Base-by-base conservation (phyloP, 2,888 invertebrate species). In the Criorhina ranunculi region DNA sequence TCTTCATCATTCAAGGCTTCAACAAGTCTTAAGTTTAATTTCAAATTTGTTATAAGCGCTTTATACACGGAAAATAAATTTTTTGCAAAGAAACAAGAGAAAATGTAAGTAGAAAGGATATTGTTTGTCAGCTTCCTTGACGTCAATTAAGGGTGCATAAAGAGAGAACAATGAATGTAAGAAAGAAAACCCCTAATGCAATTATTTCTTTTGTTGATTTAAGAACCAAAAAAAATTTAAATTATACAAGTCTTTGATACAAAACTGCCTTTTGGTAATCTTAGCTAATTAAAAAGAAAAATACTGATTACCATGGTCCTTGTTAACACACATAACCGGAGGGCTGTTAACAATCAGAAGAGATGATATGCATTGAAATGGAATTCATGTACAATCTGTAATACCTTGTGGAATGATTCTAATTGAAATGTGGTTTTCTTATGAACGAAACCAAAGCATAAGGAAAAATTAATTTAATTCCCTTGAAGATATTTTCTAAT, bases 131-230 rank as follows among this genome's bases (percentile, higher is more conserved):
- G 67, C 76, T 67, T 70, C 55, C 62, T 37, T 46, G 12, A 29
- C 55, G 35, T 31, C 57, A 72, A 77, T 77, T 77, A 59, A 31
- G 59, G 51, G 3, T 44, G 0, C 37, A 11, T 29, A 44, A n/a
- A 37, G 15, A n/a, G 19, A 44, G 29, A 46, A 62, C 24, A 24
- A 24, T 3, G 24, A 24, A 37, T 5, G 19, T 37, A 67, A 42
- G 29, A n/a, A 60, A 35, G 51, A 31, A 62, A 12, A 29, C 49
- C 59, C 17, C n/a, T 44, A n/a, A 62, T 57, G 78, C 55, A 72
- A 72, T 72, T 72, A 79, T 64, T 64, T 79, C 31, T 62, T 64
- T 79, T 64, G 60, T 51, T 69, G 78, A 69, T 53, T 69, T 53
- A 17, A 51, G 57, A 62, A n/a, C n/a, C n/a, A n/a, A n/a, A 70